Evolutionary conservation across 2,888 invertebrate genomes (phyloP).

Genomic region (Thera britannica): DNA sequence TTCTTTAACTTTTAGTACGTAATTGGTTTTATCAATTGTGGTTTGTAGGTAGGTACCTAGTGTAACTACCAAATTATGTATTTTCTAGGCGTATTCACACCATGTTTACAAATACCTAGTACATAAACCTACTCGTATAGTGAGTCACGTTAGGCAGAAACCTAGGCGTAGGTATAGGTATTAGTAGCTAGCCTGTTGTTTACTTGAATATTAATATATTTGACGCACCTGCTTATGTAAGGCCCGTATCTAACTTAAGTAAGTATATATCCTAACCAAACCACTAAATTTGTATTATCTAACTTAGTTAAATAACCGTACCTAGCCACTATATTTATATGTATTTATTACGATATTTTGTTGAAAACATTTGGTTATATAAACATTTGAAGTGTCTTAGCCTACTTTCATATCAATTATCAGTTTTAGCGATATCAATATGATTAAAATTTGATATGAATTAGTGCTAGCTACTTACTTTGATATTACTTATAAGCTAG

Average conservation of each 20-base stretch:
- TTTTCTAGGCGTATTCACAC: not conserved
- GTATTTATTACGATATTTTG: not conserved
- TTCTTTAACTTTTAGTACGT: not conserved
- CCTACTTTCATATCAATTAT: constrained; percentile 13
- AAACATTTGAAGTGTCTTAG: not conserved
- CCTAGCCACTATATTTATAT: too few relatives aligned
- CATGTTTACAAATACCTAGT: constrained; percentile 3
- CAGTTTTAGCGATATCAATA: constrained; percentile 9
- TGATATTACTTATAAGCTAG: constrained; percentile 5
- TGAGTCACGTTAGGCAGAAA: constrained; percentile 6
- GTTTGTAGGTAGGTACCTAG: too few relatives aligned
- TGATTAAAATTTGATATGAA: constrained; percentile 6
- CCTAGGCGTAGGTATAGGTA: not conserved
- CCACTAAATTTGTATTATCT: too few relatives aligned
- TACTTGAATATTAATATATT: not conserved
- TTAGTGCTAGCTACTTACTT: not conserved
- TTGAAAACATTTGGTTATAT: not conserved
- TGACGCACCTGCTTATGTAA: too few relatives aligned
- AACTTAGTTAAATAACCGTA: too few relatives aligned
- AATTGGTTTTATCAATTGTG: not conserved
- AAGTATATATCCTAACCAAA: too few relatives aligned
- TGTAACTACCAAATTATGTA: not conserved
- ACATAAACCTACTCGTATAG: not conserved
- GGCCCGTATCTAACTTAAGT: too few relatives aligned
- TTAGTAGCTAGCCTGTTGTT: not conserved